Evolutionary conservation across 2,797 vertebrate species (phyloP).

Genomic region (Staurois parvus): DNA sequence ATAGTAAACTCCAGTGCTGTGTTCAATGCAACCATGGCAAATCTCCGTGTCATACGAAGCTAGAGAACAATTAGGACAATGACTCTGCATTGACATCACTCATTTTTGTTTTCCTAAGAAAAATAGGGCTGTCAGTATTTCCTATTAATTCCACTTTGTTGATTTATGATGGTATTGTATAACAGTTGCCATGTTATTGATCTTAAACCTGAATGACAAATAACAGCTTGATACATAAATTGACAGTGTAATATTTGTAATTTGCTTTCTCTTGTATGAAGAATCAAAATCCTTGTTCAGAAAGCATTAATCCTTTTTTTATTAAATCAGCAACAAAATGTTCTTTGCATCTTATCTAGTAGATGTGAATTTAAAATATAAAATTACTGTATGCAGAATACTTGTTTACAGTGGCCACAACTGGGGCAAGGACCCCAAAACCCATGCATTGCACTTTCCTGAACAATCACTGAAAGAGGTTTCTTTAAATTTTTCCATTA

Average conservation of each 20-base stretch:
- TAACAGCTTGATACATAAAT: conserved; percentile 38
- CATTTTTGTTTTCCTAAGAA: conserved; percentile 20
- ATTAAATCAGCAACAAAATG: neutral
- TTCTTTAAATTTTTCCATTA: too few relatives aligned
- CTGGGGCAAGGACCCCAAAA: too few relatives aligned
- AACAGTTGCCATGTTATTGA: conserved; percentile 46
- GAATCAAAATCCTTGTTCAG: neutral
- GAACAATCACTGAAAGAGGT: too few relatives aligned
- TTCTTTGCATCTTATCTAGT: neutral
- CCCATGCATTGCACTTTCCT: too few relatives aligned
- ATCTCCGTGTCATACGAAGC: neutral
- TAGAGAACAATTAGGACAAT: conserved; percentile 37
- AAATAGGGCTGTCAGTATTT: conserved; percentile 29
- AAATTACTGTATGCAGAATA: too few relatives aligned
- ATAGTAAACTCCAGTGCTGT: neutral
- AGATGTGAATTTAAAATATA: too few relatives aligned
- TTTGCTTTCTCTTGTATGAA: neutral
- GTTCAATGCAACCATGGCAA: neutral
- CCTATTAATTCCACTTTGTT: conserved; percentile 24
- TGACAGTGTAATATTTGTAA: conserved; percentile 10
- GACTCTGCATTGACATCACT: neutral
- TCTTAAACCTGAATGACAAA: conserved; percentile 39
- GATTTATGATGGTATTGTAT: conserved; percentile 40
- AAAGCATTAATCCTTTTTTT: conserved; percentile 15
- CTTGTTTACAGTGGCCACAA: too few relatives aligned